A percentile compares a stretch with the other conserved stretches of the same genome.
Conservation (phyloP, 2,797 vertebrate species). For the Kryptolebias ocellatus region DNA sequence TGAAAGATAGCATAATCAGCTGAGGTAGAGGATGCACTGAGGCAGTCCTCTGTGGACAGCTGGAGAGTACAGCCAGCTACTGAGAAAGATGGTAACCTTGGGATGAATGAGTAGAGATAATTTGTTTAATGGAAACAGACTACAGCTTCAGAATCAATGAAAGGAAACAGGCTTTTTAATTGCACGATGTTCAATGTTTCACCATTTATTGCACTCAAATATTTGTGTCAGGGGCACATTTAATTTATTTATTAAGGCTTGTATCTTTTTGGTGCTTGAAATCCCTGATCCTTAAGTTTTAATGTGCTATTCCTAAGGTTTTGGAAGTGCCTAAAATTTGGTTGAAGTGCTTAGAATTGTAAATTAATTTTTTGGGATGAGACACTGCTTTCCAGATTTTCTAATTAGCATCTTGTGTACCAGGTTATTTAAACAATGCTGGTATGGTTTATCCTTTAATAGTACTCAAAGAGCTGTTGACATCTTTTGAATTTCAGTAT, state of each 20-base stretch:
- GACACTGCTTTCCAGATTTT: too few relatives aligned
- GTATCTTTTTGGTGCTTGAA: not conserved
- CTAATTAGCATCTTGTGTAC: too few relatives aligned
- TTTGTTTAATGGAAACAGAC: slow-evolving; percentile 66
- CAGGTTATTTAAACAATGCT: too few relatives aligned
- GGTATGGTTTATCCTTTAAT: not conserved
- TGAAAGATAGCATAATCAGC: slow-evolving; percentile 87
- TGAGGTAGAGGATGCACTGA: slow-evolving; percentile 81
- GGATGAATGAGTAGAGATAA: slow-evolving; percentile 71
- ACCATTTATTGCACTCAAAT: slow-evolving; percentile 7
- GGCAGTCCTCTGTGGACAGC: slow-evolving; percentile 77
- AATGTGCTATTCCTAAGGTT: too few relatives aligned
- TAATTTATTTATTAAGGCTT: slow-evolving; percentile 6
- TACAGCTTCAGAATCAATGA: slow-evolving; percentile 34
- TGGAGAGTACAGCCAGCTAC: slow-evolving; percentile 66
- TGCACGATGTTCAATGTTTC: slow-evolving; percentile 11
- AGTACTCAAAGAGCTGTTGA: not conserved
- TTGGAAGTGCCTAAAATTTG: not conserved
- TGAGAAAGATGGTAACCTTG: slow-evolving; percentile 75
- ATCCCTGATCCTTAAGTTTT: not conserved
- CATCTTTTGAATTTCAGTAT: not conserved
- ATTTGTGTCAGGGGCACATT: slow-evolving; percentile 6
- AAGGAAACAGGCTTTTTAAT: slow-evolving; percentile 39
- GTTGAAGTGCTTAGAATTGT: too few relatives aligned
- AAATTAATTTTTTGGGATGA: too few relatives aligned